Percentiles rank a stretch among this genome's conserved stretches.
Evolutionary conservation across 2,113 vertebrate genomes (phyloP).

Genomic region (Cololabis saira): DNA sequence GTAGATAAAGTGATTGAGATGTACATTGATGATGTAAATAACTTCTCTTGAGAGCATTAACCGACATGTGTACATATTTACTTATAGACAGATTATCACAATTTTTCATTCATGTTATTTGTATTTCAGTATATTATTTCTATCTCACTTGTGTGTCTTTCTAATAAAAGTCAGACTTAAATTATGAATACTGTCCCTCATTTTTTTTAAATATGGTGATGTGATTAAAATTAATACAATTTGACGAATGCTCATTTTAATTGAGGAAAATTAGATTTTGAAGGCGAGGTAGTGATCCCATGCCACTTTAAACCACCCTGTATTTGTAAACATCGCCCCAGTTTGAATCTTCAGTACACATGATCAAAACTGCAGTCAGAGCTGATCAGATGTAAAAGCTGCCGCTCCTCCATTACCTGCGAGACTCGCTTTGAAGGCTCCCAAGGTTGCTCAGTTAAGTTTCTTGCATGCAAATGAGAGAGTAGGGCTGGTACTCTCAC

Average conservation of each 20-base stretch:
- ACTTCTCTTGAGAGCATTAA: conserved; percentile 3
- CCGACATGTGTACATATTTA: conserved; percentile 28
- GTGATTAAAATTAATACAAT: not conserved
- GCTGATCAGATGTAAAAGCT: conserved; percentile 69
- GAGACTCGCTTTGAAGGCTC: conserved; percentile 72
- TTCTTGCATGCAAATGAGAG: conserved; percentile 67
- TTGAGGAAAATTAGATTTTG: conserved; percentile 7
- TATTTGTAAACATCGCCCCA: conserved; percentile 61
- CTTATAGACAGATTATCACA: not conserved
- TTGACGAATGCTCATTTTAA: conserved; percentile 25
- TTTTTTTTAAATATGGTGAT: conserved; percentile 1
- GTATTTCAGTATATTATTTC: conserved; percentile 2
- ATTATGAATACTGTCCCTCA: not conserved
- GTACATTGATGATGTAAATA: conserved; percentile 30
- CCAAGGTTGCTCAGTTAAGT: conserved; percentile 53
- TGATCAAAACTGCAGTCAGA: conserved; percentile 65
- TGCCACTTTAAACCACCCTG: conserved; percentile 7
- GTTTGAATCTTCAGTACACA: conserved; percentile 48
- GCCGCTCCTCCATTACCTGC: conserved; percentile 67
- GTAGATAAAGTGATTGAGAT: not conserved
- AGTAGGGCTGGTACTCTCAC: conserved; percentile 29
- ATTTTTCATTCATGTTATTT: conserved; percentile 16
- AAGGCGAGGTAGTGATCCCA: conserved; percentile 22
- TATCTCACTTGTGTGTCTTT: conserved; percentile 10
- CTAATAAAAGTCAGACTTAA: conserved; percentile 46